phyloP scores from a whole-genome alignment of 2,888 invertebrate species.

The Aquatica leii region DNA sequence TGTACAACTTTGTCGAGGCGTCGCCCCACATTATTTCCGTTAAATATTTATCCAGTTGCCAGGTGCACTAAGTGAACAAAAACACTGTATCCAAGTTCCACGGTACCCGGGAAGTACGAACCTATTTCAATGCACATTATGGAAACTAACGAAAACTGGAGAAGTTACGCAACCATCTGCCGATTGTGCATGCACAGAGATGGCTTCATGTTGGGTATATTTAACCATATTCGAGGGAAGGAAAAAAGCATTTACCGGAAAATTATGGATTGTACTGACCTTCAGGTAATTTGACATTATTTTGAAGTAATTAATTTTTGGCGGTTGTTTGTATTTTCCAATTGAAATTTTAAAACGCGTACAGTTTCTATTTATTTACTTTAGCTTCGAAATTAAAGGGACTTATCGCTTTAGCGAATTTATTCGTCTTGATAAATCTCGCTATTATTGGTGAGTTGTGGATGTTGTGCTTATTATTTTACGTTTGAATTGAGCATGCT shows the following conservation, averaged over 20 bases:
- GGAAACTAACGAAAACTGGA: conserved; percentile 60
- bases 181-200: conserved; percentile 72
- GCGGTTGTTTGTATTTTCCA: too few relatives aligned
- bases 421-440: too few relatives aligned
- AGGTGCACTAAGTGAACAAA: conserved; percentile 38
- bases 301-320: too few relatives aligned
- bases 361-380: too few relatives aligned
- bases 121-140: conserved; percentile 42
- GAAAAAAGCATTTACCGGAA: conserved; percentile 61
- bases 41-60: conserved; percentile 43
- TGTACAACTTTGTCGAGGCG: conserved; percentile 63
- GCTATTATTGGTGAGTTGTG: too few relatives aligned
- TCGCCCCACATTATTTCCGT: conserved; percentile 59
- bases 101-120: conserved; percentile 1
- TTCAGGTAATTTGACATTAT: conserved; percentile 53
- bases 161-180: conserved; percentile 71
- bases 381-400: too few relatives aligned
- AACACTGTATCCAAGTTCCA: conserved; percentile 28
- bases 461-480: too few relatives aligned
- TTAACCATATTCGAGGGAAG: conserved; percentile 64
- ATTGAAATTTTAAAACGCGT: too few relatives aligned
- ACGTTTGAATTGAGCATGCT: too few relatives aligned
- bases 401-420: too few relatives aligned
- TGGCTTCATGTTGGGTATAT: conserved; percentile 70
- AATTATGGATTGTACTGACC: conserved; percentile 60